Evolutionary conservation across 2,113 vertebrate species (phyloP).

Genomic region (Pseudopipra pipra): DNA sequence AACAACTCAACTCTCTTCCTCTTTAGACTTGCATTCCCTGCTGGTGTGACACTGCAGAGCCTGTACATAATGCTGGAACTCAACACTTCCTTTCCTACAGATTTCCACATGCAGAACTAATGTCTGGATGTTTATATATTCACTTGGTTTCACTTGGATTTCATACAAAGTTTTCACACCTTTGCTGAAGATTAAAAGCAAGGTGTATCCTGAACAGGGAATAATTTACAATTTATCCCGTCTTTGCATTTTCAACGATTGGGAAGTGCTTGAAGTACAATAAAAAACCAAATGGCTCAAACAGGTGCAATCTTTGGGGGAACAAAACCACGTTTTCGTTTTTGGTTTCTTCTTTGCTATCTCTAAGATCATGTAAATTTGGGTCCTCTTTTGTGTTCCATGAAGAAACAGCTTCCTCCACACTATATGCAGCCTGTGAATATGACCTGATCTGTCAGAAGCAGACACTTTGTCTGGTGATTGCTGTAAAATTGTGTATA

Average conservation of each 20-base stretch:
- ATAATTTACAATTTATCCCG: background rate
- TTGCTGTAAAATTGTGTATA: background rate
- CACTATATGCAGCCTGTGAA: background rate
- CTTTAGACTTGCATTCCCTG: background rate
- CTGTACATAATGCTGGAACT: background rate
- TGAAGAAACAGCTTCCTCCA: background rate
- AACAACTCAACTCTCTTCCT: rapidly evolving
- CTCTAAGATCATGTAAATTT: background rate
- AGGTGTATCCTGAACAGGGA: background rate
- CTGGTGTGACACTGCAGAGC: background rate
- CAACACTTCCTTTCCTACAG: background rate
- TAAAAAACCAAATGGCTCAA: background rate
- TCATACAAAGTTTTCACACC: background rate
- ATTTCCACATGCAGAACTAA: background rate
- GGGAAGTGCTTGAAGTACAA: background rate
- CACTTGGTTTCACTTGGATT: background rate
- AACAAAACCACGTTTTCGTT: rapidly evolving
- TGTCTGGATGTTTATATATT: background rate
- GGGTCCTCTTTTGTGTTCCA: background rate
- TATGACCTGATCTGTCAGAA: background rate
- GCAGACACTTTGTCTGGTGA: background rate
- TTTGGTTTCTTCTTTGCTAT: background rate
- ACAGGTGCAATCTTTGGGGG: background rate
- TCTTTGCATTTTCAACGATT: background rate
- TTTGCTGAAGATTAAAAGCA: background rate